Percentiles rank a stretch among this genome's conserved stretches.
These are phyloP conservation scores for Caenorhabditis sp. DNA, from an alignment of 2,888 invertebrate species.

Conservation along the genomic window DNA sequence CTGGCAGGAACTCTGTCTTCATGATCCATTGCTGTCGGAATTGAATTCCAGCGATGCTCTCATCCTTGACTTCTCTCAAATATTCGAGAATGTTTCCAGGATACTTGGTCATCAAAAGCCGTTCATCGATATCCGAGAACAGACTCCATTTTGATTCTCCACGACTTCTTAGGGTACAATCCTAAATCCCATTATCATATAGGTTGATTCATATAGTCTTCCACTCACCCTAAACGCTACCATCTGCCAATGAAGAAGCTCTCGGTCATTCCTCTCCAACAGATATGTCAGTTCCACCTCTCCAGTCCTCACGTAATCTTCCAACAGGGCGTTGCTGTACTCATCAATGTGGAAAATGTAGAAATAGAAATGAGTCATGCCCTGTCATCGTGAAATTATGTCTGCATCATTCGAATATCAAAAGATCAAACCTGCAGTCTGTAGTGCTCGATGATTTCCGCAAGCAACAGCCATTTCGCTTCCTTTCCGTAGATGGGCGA, in stretches of 20 bases:
- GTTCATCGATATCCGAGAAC: constrained; percentile 56
- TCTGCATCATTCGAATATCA: not conserved
- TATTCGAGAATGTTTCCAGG: constrained; percentile 51
- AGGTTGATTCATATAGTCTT: too few species aligned
- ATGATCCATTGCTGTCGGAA: constrained; percentile 63
- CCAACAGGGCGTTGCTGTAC: constrained; percentile 48
- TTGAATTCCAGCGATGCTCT: constrained; percentile 35
- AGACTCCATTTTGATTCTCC: constrained; percentile 53
- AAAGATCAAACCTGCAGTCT: constrained; percentile 39
- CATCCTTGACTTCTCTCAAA: constrained; percentile 35
- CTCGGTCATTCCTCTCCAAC: constrained; percentile 47
- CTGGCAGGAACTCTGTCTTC: constrained; percentile 58
- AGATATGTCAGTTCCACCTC: constrained; percentile 49
- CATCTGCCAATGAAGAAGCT: constrained; percentile 55
- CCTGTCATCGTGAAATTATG: constrained; percentile 23
- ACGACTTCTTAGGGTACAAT: constrained; percentile 42
- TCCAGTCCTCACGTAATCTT: constrained; percentile 62
- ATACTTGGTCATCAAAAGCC: constrained; percentile 61
- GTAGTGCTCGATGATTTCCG: constrained; percentile 58
- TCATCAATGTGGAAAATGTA: constrained; percentile 57
- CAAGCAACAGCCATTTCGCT: constrained; percentile 52
- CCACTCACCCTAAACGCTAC: constrained; percentile 48
- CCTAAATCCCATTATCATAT: constrained; percentile 26
- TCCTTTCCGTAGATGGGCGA: constrained; percentile 62
- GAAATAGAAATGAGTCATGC: constrained; percentile 57